These are phyloP conservation scores for Contarinia nasturtii DNA, from an alignment of 1,140 invertebrate species.

Conservation along the genomic window DNA sequence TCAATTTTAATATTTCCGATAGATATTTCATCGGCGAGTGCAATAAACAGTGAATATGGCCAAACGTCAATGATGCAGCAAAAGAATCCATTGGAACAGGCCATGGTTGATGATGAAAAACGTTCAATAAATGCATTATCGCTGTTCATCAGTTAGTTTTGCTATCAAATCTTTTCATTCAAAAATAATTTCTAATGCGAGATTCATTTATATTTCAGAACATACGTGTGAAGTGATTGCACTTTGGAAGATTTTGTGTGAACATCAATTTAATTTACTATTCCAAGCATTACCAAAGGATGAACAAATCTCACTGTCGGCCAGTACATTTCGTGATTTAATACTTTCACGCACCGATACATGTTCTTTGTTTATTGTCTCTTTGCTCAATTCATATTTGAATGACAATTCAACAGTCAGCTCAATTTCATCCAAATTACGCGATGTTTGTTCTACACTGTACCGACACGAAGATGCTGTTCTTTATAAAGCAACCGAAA, in stretches of 20 bases:
- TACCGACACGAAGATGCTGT: constrained; percentile 92
- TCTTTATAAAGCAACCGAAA: constrained; percentile 80
- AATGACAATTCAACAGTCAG: constrained; percentile 89
- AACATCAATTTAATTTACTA: constrained; percentile 80
- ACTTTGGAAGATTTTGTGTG: constrained; percentile 82
- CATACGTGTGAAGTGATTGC: constrained; percentile 77
- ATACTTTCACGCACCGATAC: constrained; percentile 69
- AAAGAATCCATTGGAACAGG: constrained; percentile 23
- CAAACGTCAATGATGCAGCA: constrained; percentile 11
- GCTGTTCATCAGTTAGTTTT: constrained; percentile 41
- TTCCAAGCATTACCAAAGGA: constrained; percentile 40
- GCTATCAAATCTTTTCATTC: background rate
- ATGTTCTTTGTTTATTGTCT: constrained; percentile 49
- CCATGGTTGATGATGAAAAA: constrained; percentile 34
- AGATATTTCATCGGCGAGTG: constrained; percentile 7
- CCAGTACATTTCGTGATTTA: constrained; percentile 51
- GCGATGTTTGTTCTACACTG: constrained; percentile 81
- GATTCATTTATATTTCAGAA: constrained; percentile 17
- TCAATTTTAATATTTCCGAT: constrained; percentile 4
- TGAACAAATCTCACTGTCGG: constrained; percentile 34
- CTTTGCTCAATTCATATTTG: constrained; percentile 70
- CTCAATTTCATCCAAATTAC: constrained; percentile 68
- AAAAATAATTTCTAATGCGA: background rate
- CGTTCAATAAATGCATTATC: constrained; percentile 60
- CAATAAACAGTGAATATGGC: constrained; percentile 22